These are phyloP conservation scores for Tretioscincus oriximinensis DNA, from an alignment of 2,113 vertebrate species.

Conservation along the genomic window DNA sequence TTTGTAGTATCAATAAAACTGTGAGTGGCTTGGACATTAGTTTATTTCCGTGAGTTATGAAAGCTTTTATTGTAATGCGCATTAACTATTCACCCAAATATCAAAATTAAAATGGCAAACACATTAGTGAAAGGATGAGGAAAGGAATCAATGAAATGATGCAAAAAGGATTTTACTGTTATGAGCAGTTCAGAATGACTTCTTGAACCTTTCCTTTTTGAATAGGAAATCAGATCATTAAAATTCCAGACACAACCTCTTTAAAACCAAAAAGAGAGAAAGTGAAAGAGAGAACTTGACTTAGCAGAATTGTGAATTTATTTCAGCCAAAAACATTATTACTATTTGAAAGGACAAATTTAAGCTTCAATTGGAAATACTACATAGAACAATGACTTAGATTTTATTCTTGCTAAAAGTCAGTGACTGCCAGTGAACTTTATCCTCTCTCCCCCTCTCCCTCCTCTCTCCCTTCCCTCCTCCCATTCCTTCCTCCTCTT, in stretches of 20 bases:
- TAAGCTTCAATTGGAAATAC: not conserved
- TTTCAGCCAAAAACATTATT: not conserved
- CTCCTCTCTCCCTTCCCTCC: too few relatives aligned
- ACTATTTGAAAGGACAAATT: constrained; percentile 8
- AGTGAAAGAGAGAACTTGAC: not conserved
- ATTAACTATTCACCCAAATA: constrained; percentile 23
- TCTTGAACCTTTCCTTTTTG: constrained; percentile 19
- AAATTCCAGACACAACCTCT: not conserved
- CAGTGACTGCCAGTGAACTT: too few relatives aligned
- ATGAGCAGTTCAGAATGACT: constrained; percentile 9
- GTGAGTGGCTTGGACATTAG: not conserved
- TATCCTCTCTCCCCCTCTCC: too few relatives aligned
- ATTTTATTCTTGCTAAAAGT: not conserved
- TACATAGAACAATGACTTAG: not conserved
- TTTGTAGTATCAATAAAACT: constrained; percentile 8
- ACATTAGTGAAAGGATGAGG: not conserved
- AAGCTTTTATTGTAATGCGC: not conserved
- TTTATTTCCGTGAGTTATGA: not conserved
- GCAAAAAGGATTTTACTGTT: not conserved
- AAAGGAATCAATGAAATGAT: constrained; percentile 3
- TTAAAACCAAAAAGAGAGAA: not conserved
- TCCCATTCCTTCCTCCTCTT: too few relatives aligned
- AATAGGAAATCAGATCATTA: constrained; percentile 24
- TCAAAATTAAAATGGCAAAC: constrained; percentile 22
- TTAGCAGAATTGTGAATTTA: constrained; percentile 5